Evolutionary conservation across 1,140 invertebrate genomes (phyloP), one percentile per base, ranked within the genome.

Genomic region (Lepidotrigona ventralis): DNA sequence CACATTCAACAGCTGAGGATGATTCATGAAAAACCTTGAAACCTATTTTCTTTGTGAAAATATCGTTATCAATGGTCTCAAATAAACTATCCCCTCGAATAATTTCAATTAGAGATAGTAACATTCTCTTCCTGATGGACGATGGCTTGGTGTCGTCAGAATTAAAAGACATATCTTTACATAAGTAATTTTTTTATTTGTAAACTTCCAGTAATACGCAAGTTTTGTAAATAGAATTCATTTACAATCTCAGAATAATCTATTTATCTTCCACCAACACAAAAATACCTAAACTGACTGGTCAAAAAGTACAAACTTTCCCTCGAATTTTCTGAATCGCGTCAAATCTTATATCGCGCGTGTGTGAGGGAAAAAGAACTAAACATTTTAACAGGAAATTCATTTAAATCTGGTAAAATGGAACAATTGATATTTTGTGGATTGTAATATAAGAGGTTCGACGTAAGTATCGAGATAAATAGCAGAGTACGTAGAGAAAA

Each of bases 21-120:
- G 46, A 74, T 53, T 60, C 26, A 15, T 9, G 19, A 1, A 66
- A 11, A 81, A 74, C 60, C 29, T 54, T 81, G 70, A 74, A 74
- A n/a, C n/a, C n/a, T n/a, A n/a, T 17, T 12, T 2, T 81, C n/a
- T 23, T 29, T 39, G 46, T 66, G 60, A 81, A 81, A 81, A 51
- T 80, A 21, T 64, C 11, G 19, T 29, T 58, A 33, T 29, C 54
- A 63, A 14, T 15, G 17, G 4, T 39, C 23, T 23, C 6, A 1
- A 21, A 17, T 39, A 29, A 53, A 14, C 14, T 19, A 4, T 12
- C 39, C 29, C 17, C 17, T 64, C 46, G 5, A 9, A 66, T 29
- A 19, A 74, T 74, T 73, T 54, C 46, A 39, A 39, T 39, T 39
- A 39, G 15, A 17, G 21, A 74, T 51, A n/a, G 26, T 80, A 54